These are phyloP conservation scores for Tadarida brasiliensis DNA, from an alignment of 2,797 vertebrate genomes.

Conservation along the genomic window DNA sequence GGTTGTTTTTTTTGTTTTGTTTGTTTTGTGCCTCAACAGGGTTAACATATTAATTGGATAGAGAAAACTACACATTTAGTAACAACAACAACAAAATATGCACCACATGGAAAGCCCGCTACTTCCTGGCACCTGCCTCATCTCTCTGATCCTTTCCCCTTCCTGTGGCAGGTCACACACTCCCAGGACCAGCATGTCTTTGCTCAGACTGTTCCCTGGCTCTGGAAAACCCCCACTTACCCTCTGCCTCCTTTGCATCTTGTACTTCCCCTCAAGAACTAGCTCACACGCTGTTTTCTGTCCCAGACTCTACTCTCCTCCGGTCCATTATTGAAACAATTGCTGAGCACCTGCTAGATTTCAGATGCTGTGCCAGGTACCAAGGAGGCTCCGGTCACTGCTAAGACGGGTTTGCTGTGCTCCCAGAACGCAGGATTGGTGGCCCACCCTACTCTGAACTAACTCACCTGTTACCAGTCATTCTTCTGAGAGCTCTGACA, in stretches of 20 bases:
- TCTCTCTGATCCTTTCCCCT: too few relatives aligned
- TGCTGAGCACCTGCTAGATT: neutral
- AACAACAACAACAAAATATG: neutral
- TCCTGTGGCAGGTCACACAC: neutral
- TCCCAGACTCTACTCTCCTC: neutral
- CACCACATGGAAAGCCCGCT: neutral
- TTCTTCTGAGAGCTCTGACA: neutral
- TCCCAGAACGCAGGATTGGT: rapidly evolving
- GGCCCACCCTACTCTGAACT: rapidly evolving
- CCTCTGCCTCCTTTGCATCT: neutral
- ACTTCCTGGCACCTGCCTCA: neutral
- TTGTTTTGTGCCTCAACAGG: neutral
- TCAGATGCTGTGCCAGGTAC: neutral
- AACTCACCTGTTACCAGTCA: neutral
- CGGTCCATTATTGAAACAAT: neutral
- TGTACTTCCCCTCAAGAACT: neutral
- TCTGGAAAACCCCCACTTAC: neutral
- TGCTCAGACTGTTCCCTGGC: neutral
- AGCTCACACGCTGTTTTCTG: neutral
- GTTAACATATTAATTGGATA: conserved; percentile 62
- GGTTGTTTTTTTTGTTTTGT: neutral
- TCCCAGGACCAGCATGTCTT: neutral
- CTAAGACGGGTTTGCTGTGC: neutral
- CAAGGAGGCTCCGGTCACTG: rapidly evolving
- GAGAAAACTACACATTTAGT: conserved; percentile 45